Evolutionary conservation across 2,888 invertebrate species (phyloP), one percentile per base, ranked within the genome.

Genomic region (Pharmacophagus antenor): DNA sequence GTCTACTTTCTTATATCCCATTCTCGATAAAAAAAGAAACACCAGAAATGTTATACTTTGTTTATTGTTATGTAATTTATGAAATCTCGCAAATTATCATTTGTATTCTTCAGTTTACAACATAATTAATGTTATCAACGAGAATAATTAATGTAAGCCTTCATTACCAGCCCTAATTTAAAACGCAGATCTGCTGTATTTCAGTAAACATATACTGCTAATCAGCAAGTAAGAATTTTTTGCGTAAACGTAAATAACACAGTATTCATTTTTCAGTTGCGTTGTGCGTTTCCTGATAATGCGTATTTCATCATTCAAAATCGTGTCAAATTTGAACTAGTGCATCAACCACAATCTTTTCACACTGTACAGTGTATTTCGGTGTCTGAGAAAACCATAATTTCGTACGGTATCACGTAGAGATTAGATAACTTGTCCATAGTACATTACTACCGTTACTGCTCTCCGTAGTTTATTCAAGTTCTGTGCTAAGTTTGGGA

Each of bases 341-440:
- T n/a, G 7, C 18, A 25, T 10, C n/a, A n/a, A 21, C 1, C 12
- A 6, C 27, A 31, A 31, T 31, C 2, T 31, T 10, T 31, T 12
- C 3, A 25, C 6, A 25, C 7, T 8, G 10, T 1, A 27, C 27
- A 27, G 7, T 22, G 21, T 8, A 2, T 10, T 22, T 8, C 8
- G 31, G 37, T 23, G 3, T 23, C 6, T 10, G 44, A 42, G 15
- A 46, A 57, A 51, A 31, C 8, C 21, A 27, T 27, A 23, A 18
- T 15, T 18, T 23, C 21, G 17, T n/a, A 58, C 27, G 22, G 52
- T 48, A 49, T 48, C 48, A 23, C 25, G 37, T 3, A 7, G 7
- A 46, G 46, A 58, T 58, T 31, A 58, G 46, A 58, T 52, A 58
- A 4, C 46, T 51, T 23, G 46, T 37, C 46, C 50, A 6, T 50